Conservation (phyloP, 1,140 invertebrate genomes). For the Leptestheria dahalacensis region DNA sequence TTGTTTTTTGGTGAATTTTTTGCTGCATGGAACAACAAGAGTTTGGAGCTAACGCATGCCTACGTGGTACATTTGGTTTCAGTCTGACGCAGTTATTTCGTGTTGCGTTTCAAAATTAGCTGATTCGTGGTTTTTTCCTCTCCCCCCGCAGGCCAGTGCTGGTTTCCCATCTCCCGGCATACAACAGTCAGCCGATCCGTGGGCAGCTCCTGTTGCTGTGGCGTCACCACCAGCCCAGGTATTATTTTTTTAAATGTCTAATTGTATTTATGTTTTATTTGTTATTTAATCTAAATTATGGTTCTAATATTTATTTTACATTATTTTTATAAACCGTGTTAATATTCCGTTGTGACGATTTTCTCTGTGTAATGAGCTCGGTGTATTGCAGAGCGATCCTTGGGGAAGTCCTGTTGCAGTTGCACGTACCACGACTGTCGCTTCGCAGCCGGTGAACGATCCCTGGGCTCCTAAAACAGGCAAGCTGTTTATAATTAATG, state of each 20-base stretch:
- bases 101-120: too few relatives aligned
- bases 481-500: not conserved
- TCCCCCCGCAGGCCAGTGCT: not conserved
- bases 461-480: slow-evolving; percentile 38
- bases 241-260: not conserved
- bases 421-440: slow-evolving; percentile 26
- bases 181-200: not conserved
- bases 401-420: slow-evolving; percentile 32
- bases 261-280: not conserved
- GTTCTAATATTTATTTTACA: not conserved
- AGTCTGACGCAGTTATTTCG: too few relatives aligned
- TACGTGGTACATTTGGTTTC: not conserved
- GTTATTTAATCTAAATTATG: not conserved
- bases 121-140: too few relatives aligned
- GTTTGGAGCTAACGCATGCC: not conserved
- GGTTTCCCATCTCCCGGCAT: not conserved
- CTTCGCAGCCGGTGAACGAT: slow-evolving; percentile 27
- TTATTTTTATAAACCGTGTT: not conserved
- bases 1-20: too few relatives aligned
- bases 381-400: slow-evolving; percentile 29
- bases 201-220: not conserved
- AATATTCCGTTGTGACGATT: too few relatives aligned
- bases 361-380: too few relatives aligned
- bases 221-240: not conserved
- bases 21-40: not conserved